A percentile compares a stretch with the other conserved stretches of the same genome.
Conservation (phyloP, 2,888 invertebrate species). For the Sinotaia quadrata region DNA sequence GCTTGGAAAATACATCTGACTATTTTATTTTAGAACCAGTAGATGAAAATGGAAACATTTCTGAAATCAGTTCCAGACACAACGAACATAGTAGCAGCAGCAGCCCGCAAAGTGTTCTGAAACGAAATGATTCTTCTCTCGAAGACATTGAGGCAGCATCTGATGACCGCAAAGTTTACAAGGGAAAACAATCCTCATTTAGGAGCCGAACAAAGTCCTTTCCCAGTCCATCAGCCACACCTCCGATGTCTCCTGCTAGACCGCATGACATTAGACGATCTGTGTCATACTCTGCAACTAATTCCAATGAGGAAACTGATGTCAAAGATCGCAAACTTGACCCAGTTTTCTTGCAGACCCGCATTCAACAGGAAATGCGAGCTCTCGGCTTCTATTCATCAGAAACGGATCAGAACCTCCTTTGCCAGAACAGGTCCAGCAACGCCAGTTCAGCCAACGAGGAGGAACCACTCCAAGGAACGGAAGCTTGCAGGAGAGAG, state of each 20-base stretch:
- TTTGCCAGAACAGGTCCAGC: too few relatives aligned
- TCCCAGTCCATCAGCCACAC: background rate
- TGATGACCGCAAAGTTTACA: too few relatives aligned
- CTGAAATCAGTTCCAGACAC: background rate
- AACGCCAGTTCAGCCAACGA: background rate
- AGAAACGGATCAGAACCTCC: too few relatives aligned
- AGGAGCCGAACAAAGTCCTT: background rate
- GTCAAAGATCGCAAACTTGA: conserved; percentile 13
- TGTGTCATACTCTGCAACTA: conserved; percentile 16
- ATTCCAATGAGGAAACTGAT: too few relatives aligned
- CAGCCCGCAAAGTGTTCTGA: background rate
- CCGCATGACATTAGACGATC: conserved; percentile 1
- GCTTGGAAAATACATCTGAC: background rate
- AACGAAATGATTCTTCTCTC: background rate
- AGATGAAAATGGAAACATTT: background rate
- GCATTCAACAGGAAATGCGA: conserved; percentile 14
- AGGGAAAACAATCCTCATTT: too few relatives aligned
- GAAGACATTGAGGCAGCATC: background rate
- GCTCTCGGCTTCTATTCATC: conserved; percentile 1
- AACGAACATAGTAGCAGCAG: too few relatives aligned
- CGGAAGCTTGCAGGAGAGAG: background rate
- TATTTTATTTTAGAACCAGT: conserved; percentile 5
- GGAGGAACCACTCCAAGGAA: background rate
- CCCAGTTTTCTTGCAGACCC: background rate
- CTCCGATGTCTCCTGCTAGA: background rate